phyloP scores from a whole-genome alignment of 1,140 invertebrate species.

The Anagrus nilaparvatae region DNA sequence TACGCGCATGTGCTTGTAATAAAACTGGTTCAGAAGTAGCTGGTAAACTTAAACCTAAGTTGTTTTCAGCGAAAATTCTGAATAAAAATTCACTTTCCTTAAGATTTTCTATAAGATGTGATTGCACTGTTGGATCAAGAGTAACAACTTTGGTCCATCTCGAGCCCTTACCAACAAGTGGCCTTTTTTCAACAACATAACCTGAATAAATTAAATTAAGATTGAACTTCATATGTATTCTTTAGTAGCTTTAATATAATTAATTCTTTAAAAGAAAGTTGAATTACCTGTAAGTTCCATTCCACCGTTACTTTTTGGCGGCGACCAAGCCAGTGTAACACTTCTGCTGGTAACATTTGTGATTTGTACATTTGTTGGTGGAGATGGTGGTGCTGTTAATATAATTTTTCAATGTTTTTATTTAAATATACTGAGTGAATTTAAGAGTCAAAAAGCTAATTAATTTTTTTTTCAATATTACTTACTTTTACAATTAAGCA shows the following conservation, averaged over 20 bases:
- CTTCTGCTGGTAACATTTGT: slow-evolving; percentile 74
- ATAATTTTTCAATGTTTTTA: too few relatives aligned
- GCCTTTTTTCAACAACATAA: slow-evolving; percentile 89
- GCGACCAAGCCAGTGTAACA: slow-evolving; percentile 76
- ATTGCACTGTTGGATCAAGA: slow-evolving; percentile 62
- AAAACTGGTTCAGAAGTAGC: slow-evolving; percentile 68
- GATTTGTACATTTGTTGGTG: slow-evolving; percentile 65
- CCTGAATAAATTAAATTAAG: slow-evolving; percentile 39
- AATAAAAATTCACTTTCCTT: slow-evolving; percentile 85
- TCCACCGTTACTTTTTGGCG: slow-evolving; percentile 75
- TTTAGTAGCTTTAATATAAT: neutral
- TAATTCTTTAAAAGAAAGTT: neutral
- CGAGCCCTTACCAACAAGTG: slow-evolving; percentile 48
- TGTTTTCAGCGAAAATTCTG: slow-evolving; percentile 86
- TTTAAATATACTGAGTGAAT: neutral
- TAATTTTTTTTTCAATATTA: slow-evolving; percentile 3
- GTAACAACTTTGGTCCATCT: slow-evolving; percentile 85
- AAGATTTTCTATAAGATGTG: slow-evolving; percentile 76
- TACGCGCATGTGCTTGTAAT: slow-evolving; percentile 91
- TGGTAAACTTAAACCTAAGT: slow-evolving; percentile 71
- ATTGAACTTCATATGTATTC: neutral
- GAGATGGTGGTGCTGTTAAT: slow-evolving; percentile 64
- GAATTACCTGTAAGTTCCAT: slow-evolving; percentile 67
- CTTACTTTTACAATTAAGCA: slow-evolving; percentile 33
- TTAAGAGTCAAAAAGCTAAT: slow-evolving; percentile 13